Conservation (phyloP, 2,888 invertebrate genomes). For the Melikaiella ostensackeni region DNA sequence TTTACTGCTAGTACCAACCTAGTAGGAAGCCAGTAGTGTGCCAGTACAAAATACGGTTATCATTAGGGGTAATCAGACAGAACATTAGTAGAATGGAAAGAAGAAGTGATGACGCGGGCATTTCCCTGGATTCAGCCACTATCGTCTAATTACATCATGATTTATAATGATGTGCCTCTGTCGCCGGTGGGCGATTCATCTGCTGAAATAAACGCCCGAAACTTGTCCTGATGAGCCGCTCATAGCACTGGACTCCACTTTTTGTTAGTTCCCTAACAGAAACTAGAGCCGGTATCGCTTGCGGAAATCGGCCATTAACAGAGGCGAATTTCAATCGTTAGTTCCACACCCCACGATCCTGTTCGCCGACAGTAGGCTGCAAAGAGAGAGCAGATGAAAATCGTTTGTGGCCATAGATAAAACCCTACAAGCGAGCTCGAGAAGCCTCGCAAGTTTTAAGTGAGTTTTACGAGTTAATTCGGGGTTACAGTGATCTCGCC, state of each 20-base stretch:
- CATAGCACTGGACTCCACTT: slow-evolving; percentile 10
- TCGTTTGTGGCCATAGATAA: slow-evolving; percentile 42
- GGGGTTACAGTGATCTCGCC: slow-evolving; percentile 46
- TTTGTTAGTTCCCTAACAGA: background rate
- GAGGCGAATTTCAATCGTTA: slow-evolving; percentile 21
- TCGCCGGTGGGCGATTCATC: slow-evolving; percentile 64
- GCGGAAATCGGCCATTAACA: slow-evolving; percentile 37
- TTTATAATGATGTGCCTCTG: slow-evolving; percentile 69
- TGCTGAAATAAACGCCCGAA: slow-evolving; percentile 56
- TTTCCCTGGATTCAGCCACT: slow-evolving; percentile 57
- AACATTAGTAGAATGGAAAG: background rate
- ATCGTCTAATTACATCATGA: slow-evolving; percentile 69
- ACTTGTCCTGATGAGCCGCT: background rate
- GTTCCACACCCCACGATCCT: slow-evolving; percentile 7
- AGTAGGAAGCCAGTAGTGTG: too few relatives aligned
- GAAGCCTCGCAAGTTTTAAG: slow-evolving; percentile 48
- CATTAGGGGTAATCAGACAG: too few relatives aligned
- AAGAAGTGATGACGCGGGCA: background rate
- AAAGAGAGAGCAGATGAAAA: slow-evolving; percentile 27
- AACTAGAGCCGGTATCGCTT: slow-evolving; percentile 32
- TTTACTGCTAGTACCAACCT: too few relatives aligned
- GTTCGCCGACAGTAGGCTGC: background rate
- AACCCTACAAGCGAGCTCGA: slow-evolving; percentile 49
- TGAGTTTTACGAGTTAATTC: slow-evolving; percentile 52
- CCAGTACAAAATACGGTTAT: too few relatives aligned